These are phyloP conservation scores for Leptopilina drosophilae DNA, from an alignment of 2,888 invertebrate species.

Conservation along the genomic window DNA sequence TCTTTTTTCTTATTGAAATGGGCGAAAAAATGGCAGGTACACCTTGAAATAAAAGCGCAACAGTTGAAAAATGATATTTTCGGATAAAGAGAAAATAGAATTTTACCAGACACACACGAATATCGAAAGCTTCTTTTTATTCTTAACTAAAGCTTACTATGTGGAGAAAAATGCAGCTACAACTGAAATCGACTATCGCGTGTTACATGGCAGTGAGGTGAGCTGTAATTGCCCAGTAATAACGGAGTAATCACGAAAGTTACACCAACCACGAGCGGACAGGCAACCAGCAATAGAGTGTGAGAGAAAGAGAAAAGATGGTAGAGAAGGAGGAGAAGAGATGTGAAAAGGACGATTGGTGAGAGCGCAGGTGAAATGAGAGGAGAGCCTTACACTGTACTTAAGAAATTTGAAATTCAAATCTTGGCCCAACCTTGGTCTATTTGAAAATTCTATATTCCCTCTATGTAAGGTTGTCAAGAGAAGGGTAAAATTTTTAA, in stretches of 20 bases:
- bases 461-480: background rate
- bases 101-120: background rate
- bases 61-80: slow-evolving; percentile 16
- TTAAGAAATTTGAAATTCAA: slow-evolving; percentile 62
- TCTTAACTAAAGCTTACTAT: background rate
- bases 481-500: background rate
- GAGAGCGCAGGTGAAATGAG: slow-evolving; percentile 44
- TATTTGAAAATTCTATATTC: slow-evolving; percentile 46
- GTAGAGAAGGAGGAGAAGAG: background rate
- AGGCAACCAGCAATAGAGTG: slow-evolving; percentile 7
- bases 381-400: slow-evolving; percentile 19
- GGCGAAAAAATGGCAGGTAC: too few relatives aligned
- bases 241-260: slow-evolving; percentile 65
- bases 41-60: background rate
- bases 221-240: slow-evolving; percentile 64
- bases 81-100: background rate
- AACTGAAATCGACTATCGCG: slow-evolving; percentile 60
- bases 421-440: slow-evolving; percentile 57
- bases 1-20: too few relatives aligned
- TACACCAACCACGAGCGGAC: slow-evolving; percentile 60
- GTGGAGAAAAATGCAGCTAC: slow-evolving; percentile 48
- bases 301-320: slow-evolving; percentile 22
- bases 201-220: slow-evolving; percentile 59
- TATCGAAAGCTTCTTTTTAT: slow-evolving; percentile 10
- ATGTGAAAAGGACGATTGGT: background rate